A percentile compares a stretch with the other conserved stretches of the same genome.
phyloP scores from a whole-genome alignment of 2,888 invertebrate species.

The Stictocephala bisonia region DNA sequence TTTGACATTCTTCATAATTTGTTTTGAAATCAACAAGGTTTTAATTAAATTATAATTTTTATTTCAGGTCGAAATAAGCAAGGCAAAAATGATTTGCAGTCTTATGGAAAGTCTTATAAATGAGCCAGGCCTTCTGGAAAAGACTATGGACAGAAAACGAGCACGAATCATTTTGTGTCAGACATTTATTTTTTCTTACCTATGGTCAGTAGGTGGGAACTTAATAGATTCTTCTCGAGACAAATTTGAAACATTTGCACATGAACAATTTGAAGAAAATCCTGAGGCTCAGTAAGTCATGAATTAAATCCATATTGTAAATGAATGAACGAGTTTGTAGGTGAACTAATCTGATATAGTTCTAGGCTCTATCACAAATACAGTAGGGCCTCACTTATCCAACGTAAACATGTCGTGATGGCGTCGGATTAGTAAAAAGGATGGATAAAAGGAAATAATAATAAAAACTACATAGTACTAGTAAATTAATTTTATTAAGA shows the following conservation, averaged over 20 bases:
- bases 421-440: too few relatives aligned
- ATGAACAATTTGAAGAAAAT: constrained; percentile 76
- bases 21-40: too few relatives aligned
- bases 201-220: constrained; percentile 92
- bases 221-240: constrained; percentile 76
- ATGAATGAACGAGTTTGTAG: background rate
- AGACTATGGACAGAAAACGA: constrained; percentile 67
- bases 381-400: too few relatives aligned
- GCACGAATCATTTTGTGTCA: constrained; percentile 76
- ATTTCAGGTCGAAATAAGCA: constrained; percentile 82
- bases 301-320: too few relatives aligned
- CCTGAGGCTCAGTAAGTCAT: constrained; percentile 71
- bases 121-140: constrained; percentile 74
- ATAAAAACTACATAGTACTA: too few relatives aligned
- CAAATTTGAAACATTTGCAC: constrained; percentile 76
- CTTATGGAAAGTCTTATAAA: constrained; percentile 77
- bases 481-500: too few relatives aligned
- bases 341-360: too few relatives aligned
- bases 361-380: too few relatives aligned
- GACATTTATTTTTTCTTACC: constrained; percentile 82
- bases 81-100: constrained; percentile 79
- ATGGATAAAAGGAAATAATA: too few relatives aligned
- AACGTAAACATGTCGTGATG: too few relatives aligned
- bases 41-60: too few relatives aligned
- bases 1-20: too few relatives aligned